A percentile compares a stretch with the other conserved stretches of the same genome.
Evolutionary conservation across 2,888 invertebrate genomes (phyloP).

Genomic region (Macrophya annulata): DNA sequence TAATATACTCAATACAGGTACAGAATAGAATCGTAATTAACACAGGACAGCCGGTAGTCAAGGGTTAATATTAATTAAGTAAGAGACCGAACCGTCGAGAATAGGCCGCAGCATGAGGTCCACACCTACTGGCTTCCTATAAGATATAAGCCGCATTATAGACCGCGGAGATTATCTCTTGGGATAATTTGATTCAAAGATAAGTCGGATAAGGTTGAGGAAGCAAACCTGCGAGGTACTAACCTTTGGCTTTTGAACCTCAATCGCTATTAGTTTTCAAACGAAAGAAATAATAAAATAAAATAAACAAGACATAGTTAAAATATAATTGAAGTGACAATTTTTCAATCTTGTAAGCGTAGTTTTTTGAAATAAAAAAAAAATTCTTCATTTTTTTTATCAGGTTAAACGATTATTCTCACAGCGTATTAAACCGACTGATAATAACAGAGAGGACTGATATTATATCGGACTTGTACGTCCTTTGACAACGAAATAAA

Average conservation of each 20-base stretch:
- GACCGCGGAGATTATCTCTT: constrained; percentile 6
- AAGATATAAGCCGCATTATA: constrained; percentile 16
- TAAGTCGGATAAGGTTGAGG: constrained; percentile 37
- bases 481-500: neutral
- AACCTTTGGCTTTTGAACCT: neutral
- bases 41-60: constrained; percentile 52
- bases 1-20: neutral
- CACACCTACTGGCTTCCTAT: constrained; percentile 50
- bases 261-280: neutral
- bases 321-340: neutral
- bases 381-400: neutral
- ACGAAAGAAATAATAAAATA: no score
- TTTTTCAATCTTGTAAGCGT: neutral
- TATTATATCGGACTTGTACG: neutral
- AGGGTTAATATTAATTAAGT: constrained; percentile 68
- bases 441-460: neutral
- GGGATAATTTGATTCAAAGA: constrained; percentile 49
- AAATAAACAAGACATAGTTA: neutral
- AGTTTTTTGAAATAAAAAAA: no score
- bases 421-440: neutral
- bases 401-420: neutral
- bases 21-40: constrained; percentile 54
- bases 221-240: neutral
- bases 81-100: constrained; percentile 42
- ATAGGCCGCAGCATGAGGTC: constrained; percentile 52